phyloP scores from a whole-genome alignment of 2,888 invertebrate genomes.

The Gymnocheta viridis region DNA sequence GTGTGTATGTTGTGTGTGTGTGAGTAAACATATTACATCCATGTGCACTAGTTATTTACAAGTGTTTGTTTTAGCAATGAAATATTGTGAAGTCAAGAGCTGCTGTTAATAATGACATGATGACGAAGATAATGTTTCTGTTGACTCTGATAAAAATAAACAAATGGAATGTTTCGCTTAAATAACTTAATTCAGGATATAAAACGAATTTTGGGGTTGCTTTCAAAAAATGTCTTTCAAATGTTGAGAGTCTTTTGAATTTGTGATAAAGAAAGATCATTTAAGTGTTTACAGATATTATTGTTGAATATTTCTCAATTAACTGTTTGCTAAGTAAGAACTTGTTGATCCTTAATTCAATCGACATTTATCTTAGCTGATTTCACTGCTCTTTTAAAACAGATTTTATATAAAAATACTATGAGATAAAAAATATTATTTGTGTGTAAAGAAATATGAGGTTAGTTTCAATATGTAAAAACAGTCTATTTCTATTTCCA shows the following conservation, averaged over 20 bases:
- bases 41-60: conserved; percentile 13
- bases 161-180: conserved; percentile 33
- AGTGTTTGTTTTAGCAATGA: conserved; percentile 49
- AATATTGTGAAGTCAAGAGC: conserved; percentile 28
- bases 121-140: conserved; percentile 11
- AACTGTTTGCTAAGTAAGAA: no score
- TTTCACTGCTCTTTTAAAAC: no score
- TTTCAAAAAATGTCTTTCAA: not conserved
- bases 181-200: not conserved
- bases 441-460: no score
- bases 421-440: no score
- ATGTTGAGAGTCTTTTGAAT: not conserved
- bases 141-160: conserved; percentile 39
- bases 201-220: not conserved
- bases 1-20: not conserved
- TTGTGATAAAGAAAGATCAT: not conserved
- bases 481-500: no score
- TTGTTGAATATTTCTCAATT: no score
- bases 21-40: not conserved
- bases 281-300: not conserved
- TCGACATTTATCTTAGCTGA: no score
- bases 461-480: no score
- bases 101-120: conserved; percentile 19
- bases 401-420: no score
- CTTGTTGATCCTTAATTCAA: no score